Evolutionary conservation across 2,797 vertebrate species (phyloP).

Genomic region (Presbytis comata): DNA sequence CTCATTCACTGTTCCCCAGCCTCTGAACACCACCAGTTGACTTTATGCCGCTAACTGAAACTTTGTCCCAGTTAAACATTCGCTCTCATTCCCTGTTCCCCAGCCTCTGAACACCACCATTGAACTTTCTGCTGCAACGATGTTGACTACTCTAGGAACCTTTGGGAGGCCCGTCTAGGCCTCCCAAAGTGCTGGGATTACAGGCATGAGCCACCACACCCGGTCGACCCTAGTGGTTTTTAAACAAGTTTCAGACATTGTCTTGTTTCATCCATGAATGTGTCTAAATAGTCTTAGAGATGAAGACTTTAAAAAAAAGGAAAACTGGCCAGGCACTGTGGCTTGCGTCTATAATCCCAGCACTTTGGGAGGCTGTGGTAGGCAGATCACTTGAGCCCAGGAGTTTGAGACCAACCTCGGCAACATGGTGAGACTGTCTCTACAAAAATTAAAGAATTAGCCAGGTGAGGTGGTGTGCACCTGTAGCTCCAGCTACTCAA

Average conservation of each 20-base stretch:
- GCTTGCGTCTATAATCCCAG: not conserved
- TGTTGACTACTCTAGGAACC: not conserved
- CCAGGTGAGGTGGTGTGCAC: not conserved
- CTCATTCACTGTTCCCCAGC: accelerated
- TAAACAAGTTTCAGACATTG: not conserved
- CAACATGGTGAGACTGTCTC: not conserved
- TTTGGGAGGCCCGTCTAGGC: too few species aligned
- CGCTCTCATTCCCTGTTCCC: accelerated
- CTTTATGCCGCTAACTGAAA: not conserved
- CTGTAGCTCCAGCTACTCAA: not conserved
- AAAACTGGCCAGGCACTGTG: too few species aligned
- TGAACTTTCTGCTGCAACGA: not conserved
- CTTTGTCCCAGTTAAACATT: not conserved
- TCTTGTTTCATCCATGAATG: not conserved
- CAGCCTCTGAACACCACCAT: not conserved
- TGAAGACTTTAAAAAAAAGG: not conserved
- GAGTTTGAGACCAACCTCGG: not conserved
- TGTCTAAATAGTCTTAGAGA: not conserved
- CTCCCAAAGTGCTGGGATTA: too few species aligned
- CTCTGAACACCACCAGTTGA: not conserved
- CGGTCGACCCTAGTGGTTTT: not conserved
- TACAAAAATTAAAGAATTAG: not conserved
- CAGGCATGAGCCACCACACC: too few species aligned
- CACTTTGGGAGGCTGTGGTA: not conserved
- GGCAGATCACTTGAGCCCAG: not conserved